Percentiles rank a stretch among this genome's conserved stretches.
phyloP scores from a whole-genome alignment of 1,140 invertebrate species.

The Trichonephila inaurata region DNA sequence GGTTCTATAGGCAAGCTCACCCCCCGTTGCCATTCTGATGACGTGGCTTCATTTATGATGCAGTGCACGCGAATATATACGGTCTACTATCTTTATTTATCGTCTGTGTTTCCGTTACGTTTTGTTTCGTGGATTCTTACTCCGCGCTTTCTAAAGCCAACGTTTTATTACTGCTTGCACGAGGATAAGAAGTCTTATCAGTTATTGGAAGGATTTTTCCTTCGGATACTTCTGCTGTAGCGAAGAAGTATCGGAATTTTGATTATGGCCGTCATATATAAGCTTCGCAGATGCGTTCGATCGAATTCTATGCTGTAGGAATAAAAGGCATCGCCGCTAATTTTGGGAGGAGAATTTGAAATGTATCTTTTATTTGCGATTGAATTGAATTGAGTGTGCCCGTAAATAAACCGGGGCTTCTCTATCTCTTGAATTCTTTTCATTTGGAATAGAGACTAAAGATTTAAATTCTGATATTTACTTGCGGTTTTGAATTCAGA shows the following conservation, averaged over 20 bases:
- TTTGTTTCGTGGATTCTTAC: constrained; percentile 50
- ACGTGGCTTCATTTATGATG: constrained; percentile 58
- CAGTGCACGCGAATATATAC: constrained; percentile 55
- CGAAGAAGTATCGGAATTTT: constrained; percentile 62
- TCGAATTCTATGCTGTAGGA: not conserved
- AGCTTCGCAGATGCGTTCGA: constrained; percentile 24
- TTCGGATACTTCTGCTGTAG: constrained; percentile 29
- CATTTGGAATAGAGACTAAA: not conserved
- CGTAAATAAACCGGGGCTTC: not conserved
- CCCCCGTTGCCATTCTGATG: constrained; percentile 14
- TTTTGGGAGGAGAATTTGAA: constrained; percentile 32
- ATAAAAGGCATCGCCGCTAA: constrained; percentile 36
- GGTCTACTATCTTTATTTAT: constrained; percentile 69
- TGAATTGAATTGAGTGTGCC: not conserved
- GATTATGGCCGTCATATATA: constrained; percentile 64
- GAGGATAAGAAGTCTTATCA: constrained; percentile 63
- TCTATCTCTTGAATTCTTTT: not conserved
- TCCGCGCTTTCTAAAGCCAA: not conserved
- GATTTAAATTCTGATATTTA: constrained; percentile 24
- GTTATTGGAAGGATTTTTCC: constrained; percentile 68
- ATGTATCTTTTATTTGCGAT: constrained; percentile 19
- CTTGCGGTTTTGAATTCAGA: not conserved
- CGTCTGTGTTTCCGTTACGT: constrained; percentile 45
- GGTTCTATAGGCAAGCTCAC: constrained; percentile 10
- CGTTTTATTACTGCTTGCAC: constrained; percentile 49